Percentiles rank a stretch among this genome's conserved stretches.
Evolutionary conservation across 2,888 invertebrate species (phyloP).

Genomic region (Tachina fera): DNA sequence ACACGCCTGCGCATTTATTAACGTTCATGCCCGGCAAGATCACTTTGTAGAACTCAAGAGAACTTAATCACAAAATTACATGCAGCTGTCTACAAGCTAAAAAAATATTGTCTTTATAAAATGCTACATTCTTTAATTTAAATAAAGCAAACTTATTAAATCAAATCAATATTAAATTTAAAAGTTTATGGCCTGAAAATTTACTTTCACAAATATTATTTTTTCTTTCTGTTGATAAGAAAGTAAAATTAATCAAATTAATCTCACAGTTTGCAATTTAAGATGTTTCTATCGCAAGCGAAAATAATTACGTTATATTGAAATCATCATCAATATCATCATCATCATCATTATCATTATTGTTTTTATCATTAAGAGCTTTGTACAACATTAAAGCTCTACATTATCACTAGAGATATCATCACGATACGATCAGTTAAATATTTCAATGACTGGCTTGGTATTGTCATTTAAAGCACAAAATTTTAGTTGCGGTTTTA

Average conservation of each 20-base stretch:
- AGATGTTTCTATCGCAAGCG: not conserved
- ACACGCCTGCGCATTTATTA: slow-evolving; percentile 21
- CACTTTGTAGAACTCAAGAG: not conserved
- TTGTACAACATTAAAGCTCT: slow-evolving; percentile 45
- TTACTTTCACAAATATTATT: not conserved
- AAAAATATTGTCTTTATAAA: not conserved
- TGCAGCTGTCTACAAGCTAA: not conserved
- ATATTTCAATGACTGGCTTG: slow-evolving; percentile 14
- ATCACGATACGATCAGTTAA: slow-evolving; percentile 25
- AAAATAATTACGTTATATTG: slow-evolving; percentile 56
- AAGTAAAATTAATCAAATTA: not conserved
- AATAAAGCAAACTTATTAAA: not conserved
- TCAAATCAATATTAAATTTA: too few relatives aligned
- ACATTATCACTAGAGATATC: slow-evolving; percentile 71
- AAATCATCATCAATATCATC: slow-evolving; percentile 22
- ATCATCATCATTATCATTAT: slow-evolving; percentile 22
- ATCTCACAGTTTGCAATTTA: not conserved
- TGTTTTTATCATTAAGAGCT: slow-evolving; percentile 15
- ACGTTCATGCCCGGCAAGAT: not conserved
- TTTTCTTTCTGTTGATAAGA: not conserved
- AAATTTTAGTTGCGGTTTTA: slow-evolving; percentile 77
- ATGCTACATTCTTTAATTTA: not conserved
- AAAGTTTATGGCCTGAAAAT: not conserved
- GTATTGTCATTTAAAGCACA: slow-evolving; percentile 7
- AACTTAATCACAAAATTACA: not conserved